phyloP scores from a whole-genome alignment of 64 coral and sea anemone genomes.

The Anthopleura sola region DNA sequence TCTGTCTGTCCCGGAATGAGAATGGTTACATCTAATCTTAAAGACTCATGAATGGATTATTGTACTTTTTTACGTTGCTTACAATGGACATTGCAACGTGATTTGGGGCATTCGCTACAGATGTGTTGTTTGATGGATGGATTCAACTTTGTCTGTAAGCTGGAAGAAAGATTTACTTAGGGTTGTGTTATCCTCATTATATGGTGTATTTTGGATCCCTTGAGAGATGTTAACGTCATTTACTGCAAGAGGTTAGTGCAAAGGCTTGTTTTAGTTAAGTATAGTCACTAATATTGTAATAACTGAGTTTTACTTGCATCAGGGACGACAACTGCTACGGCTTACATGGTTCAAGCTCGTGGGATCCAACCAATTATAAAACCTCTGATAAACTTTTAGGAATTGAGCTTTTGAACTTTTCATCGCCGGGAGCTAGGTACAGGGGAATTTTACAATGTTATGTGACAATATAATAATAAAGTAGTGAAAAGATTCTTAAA shows the following conservation, averaged over 20 bases:
- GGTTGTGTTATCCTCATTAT: not conserved
- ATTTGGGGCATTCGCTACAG: not conserved
- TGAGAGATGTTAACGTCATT: not conserved
- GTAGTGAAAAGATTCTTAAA: not conserved
- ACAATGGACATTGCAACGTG: constrained; percentile 4
- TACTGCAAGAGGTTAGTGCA: constrained; percentile 14
- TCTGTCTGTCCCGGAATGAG: not conserved
- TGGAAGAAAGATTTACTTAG: not conserved
- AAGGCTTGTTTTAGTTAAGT: constrained; percentile 6
- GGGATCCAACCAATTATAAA: constrained; percentile 14
- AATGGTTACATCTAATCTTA: not conserved
- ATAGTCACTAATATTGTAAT: constrained; percentile 13
- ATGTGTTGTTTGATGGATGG: not conserved
- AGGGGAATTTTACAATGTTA: not conserved
- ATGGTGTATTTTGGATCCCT: constrained; percentile 4
- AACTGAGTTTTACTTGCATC: not conserved
- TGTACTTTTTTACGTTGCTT: constrained; percentile 8
- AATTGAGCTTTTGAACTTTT: constrained; percentile 29
- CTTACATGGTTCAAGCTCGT: constrained; percentile 9
- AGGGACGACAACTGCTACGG: not conserved
- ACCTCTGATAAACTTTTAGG: constrained; percentile 8
- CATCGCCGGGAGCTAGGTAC: constrained; percentile 10
- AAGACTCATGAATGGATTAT: not conserved
- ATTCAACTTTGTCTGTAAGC: not conserved
- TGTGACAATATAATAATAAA: not conserved